Conservation (phyloP, 1,140 invertebrate genomes). For the Heliconius hermathena region DNA sequence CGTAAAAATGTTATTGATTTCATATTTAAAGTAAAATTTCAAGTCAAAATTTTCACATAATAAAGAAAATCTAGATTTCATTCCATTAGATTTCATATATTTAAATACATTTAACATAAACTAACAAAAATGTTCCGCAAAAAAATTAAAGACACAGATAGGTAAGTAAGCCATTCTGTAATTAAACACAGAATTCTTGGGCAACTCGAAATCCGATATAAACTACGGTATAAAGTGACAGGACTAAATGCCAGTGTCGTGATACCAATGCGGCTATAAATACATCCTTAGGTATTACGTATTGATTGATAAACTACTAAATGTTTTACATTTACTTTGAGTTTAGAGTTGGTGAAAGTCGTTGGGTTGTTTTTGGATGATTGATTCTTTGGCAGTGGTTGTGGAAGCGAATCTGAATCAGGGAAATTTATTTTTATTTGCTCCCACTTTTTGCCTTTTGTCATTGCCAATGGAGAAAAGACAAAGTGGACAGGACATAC, state of each 20-base stretch:
- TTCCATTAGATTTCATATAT: too few relatives aligned
- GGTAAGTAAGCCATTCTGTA: neutral
- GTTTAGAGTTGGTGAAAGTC: neutral
- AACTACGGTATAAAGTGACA: neutral
- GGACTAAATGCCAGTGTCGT: slow-evolving; percentile 3
- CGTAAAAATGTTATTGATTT: too few relatives aligned
- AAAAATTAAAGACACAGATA: neutral
- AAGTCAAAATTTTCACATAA: too few relatives aligned
- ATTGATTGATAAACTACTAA: slow-evolving; percentile 1
- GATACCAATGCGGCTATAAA: neutral
- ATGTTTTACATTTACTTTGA: neutral
- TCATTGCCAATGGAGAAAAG: too few relatives aligned
- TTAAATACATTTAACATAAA: neutral
- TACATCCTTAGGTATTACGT: neutral
- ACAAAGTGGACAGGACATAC: too few relatives aligned
- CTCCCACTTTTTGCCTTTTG: too few relatives aligned
- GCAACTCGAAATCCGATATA: neutral
- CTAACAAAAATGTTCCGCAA: neutral
- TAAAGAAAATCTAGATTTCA: too few relatives aligned
- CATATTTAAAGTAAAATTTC: too few relatives aligned
- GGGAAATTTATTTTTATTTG: too few relatives aligned
- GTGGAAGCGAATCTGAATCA: too few relatives aligned
- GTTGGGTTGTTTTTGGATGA: neutral
- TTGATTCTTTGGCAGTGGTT: too few relatives aligned
- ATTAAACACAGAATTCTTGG: neutral